Base-by-base conservation (phyloP, 2,888 invertebrate genomes). In the Melanostoma mellinum region DNA sequence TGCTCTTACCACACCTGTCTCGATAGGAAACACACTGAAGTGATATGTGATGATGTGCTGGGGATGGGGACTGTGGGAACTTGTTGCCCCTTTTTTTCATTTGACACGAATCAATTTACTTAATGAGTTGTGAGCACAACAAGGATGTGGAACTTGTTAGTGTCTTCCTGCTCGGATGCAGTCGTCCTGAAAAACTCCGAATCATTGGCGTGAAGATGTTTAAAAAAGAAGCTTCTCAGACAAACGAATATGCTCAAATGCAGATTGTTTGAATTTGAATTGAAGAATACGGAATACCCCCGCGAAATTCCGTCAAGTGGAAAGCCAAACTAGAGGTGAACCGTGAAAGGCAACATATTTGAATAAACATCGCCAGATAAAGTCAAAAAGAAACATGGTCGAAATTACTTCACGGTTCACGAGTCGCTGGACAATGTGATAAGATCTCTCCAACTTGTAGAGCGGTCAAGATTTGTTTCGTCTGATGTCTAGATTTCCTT, bases 121-220 rank as follows among this genome's bases (percentile, higher is more conserved):
- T 84, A 84, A 82, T 69, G 78, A 82, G 50, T 78, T 69, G 58
- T 69, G 72, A 72, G 77, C 60, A 63, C 48, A 82, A 44, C 42
- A 71, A 84, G 82, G 82, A 84, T 78, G 69, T 79, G 82, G 69
- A 78, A 74, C 69, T 74, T 60, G 65, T 84, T 79, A 71, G 67
- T 71, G 55, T 63, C 75, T 84, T 79, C 79, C 84, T 79, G 79
- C 74, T 71, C n/a, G 44, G 6, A 50, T 84, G 65, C 84, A 84
- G 58, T 79, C 79, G 74, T 79, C 84, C 84, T 75, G 84, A 84
- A 84, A 84, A 84, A 84, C 74, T 75, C 84, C 84, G 75, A 84
- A 79, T 84, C 84, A 84, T 84, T 84, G 84, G 79, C 84, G 79
- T 84, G 74, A 84, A 84, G 84, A 84, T 84, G 63, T 84, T 65